Conservation (phyloP, 23 tunicate species). For the Clavelina lepadiformis region DNA sequence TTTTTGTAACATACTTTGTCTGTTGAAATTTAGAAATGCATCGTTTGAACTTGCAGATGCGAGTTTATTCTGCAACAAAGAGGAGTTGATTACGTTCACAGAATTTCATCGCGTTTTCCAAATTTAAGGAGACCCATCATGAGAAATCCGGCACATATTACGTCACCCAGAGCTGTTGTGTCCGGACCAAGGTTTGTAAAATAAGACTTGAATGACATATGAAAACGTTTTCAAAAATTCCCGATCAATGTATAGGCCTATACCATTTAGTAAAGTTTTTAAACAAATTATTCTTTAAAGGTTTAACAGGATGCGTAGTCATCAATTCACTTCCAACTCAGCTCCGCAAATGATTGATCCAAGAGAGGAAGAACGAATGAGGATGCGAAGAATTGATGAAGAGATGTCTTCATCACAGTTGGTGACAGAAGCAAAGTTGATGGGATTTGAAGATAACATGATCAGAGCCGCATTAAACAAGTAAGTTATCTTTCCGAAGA, state of each 20-base stretch:
- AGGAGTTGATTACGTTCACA: slow-evolving; percentile 21
- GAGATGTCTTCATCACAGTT: slow-evolving; percentile 18
- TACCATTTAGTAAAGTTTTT: too few species aligned
- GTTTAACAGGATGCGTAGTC: neutral
- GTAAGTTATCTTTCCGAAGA: slow-evolving; percentile 19
- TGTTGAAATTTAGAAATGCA: neutral
- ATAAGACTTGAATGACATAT: too few species aligned
- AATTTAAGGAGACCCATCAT: slow-evolving; percentile 20
- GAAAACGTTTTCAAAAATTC: too few species aligned
- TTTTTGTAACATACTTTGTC: neutral
- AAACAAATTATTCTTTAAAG: too few species aligned
- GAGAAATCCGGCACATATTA: too few species aligned
- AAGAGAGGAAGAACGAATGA: slow-evolving; percentile 15
- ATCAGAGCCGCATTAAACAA: slow-evolving; percentile 22
- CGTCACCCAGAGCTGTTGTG: too few species aligned
- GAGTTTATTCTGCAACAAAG: slow-evolving; percentile 35
- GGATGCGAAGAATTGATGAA: slow-evolving; percentile 20
- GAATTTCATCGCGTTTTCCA: slow-evolving; percentile 27
- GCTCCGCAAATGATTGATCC: slow-evolving; percentile 25
- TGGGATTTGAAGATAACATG: slow-evolving; percentile 29
- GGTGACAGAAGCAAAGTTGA: slow-evolving; percentile 40
- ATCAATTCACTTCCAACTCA: neutral
- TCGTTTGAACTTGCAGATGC: slow-evolving; percentile 12
- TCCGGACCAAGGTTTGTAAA: too few species aligned
- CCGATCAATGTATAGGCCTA: too few species aligned